Conservation (phyloP, 53 echinoderm and acorn worm genomes). For the Patiria pectinifera region DNA sequence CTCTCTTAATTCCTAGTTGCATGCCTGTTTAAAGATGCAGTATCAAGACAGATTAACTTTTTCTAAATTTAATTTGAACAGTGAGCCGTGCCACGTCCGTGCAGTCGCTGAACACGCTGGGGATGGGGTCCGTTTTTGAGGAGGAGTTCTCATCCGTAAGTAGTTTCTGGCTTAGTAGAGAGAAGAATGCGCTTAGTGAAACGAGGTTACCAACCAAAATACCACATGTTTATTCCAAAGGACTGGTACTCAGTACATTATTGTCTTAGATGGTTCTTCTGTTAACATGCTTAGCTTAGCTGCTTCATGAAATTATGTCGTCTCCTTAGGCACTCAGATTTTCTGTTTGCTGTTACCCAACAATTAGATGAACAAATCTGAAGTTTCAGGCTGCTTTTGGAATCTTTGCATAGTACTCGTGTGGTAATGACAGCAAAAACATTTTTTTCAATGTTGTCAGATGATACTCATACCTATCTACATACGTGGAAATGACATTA, state of each 20-base stretch:
- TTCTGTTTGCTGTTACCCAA: too few relatives aligned
- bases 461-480: too few relatives aligned
- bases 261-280: neutral
- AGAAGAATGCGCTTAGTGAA: too few relatives aligned
- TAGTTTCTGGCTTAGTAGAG: neutral
- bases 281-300: neutral
- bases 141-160: conserved; percentile 59
- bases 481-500: too few relatives aligned
- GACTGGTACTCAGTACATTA: neutral
- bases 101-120: conserved; percentile 75
- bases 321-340: too few relatives aligned
- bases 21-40: neutral
- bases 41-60: neutral
- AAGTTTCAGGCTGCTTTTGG: too few relatives aligned
- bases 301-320: too few relatives aligned
- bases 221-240: neutral
- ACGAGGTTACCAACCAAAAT: neutral
- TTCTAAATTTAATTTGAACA: conserved; percentile 8
- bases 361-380: too few relatives aligned
- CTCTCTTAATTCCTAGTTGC: too few relatives aligned
- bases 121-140: conserved; percentile 54
- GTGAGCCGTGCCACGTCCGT: conserved; percentile 75
- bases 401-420: too few relatives aligned
- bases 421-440: too few relatives aligned
- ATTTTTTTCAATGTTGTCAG: too few relatives aligned